Evolutionary conservation across 2,113 vertebrate species (phyloP).

Genomic region (Chionis minor): DNA sequence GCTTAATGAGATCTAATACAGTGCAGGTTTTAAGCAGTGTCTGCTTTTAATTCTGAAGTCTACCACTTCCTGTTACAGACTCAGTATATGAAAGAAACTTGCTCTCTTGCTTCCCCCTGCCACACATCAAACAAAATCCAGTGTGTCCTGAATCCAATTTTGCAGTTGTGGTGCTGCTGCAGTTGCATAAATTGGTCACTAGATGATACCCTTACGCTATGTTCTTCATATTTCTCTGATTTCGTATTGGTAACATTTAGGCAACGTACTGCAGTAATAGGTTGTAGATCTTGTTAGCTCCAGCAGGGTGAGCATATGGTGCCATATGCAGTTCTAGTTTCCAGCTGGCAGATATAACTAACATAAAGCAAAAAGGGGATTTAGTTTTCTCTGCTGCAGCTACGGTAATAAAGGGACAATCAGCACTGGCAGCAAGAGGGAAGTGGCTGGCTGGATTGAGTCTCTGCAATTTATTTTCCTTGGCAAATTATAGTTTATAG

Average conservation of each 20-base stretch:
- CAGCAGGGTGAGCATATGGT: background rate
- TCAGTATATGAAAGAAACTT: background rate
- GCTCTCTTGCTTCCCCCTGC: background rate
- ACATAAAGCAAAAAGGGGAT: background rate
- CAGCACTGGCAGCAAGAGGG: background rate
- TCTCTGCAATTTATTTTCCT: conserved; percentile 7
- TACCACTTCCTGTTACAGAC: background rate
- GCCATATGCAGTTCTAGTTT: background rate
- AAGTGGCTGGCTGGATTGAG: background rate
- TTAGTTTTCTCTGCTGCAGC: conserved; percentile 6
- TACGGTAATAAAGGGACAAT: background rate
- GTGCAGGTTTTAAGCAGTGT: background rate
- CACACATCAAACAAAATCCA: background rate
- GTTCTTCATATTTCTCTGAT: background rate
- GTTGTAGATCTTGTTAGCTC: background rate
- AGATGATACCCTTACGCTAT: conserved; percentile 14
- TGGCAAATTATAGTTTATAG: conserved; percentile 4
- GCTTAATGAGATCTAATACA: background rate
- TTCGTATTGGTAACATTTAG: background rate
- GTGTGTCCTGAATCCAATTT: background rate
- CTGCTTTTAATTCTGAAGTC: background rate
- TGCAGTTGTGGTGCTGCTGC: background rate
- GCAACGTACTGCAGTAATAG: background rate
- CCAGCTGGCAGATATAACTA: conserved; percentile 25
- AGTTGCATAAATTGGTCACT: conserved; percentile 21